Percentiles rank a stretch among this genome's conserved stretches.
Conservation (phyloP, 2,797 vertebrate genomes). For the Gymnoscopelus microlampas region DNA sequence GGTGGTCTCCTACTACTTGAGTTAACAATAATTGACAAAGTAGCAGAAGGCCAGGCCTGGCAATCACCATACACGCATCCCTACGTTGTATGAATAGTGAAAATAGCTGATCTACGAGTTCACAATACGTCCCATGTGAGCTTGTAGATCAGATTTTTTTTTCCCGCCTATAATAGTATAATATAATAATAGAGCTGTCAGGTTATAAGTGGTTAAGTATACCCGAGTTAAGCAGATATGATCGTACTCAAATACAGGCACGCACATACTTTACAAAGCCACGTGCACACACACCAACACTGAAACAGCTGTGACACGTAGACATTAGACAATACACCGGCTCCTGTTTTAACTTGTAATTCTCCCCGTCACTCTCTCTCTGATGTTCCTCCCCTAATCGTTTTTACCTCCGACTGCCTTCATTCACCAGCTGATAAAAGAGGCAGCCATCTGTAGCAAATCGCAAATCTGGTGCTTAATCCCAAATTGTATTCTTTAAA, state of each 20-base stretch:
- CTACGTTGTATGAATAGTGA: too few species aligned
- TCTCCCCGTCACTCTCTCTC: background rate
- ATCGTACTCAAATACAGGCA: background rate
- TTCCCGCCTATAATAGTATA: too few species aligned
- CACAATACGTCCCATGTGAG: too few species aligned
- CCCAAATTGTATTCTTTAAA: background rate
- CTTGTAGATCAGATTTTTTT: too few species aligned
- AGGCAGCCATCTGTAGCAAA: constrained; percentile 13
- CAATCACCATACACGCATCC: background rate
- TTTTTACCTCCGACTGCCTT: constrained; percentile 1
- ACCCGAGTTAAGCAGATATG: background rate
- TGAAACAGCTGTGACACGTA: background rate
- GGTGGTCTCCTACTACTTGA: background rate
- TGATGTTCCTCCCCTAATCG: background rate
- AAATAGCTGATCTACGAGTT: too few species aligned
- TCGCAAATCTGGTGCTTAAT: constrained; percentile 15
- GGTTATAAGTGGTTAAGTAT: background rate
- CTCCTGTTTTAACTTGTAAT: background rate
- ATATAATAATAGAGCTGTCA: too few species aligned
- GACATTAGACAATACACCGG: background rate
- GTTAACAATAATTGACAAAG: background rate
- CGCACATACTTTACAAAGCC: background rate
- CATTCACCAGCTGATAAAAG: background rate
- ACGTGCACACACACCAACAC: background rate
- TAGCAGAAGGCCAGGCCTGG: background rate